Conservation (phyloP, 2,888 invertebrate species). For the Drosophila pseudotalamancana region DNA sequence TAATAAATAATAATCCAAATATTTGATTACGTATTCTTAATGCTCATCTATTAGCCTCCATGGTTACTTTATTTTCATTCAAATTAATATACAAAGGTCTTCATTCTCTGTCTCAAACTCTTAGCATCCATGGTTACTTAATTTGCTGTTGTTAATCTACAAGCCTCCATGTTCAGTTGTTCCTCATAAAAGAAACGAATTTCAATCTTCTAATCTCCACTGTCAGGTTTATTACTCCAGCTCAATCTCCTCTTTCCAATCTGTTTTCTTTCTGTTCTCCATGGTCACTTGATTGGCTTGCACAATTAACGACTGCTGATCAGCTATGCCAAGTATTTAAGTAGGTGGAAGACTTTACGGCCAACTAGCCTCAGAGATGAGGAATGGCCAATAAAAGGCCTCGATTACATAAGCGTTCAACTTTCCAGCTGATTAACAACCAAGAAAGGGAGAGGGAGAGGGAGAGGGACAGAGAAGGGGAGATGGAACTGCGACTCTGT, state of each 20-base stretch:
- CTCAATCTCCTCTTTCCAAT: neutral
- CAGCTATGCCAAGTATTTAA: conserved; percentile 1
- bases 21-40: no score
- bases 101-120: neutral
- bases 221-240: no score
- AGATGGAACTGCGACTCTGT: neutral
- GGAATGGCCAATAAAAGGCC: conserved; percentile 17
- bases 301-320: conserved; percentile 7
- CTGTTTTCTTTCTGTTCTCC: neutral
- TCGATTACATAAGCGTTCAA: conserved; percentile 35
- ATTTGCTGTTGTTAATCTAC: no score
- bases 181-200: no score
- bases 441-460: conserved; percentile 22
- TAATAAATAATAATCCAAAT: no score
- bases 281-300: conserved; percentile 3
- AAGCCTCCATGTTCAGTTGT: no score
- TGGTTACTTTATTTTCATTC: neutral
- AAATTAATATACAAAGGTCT: neutral
- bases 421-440: conserved; percentile 46
- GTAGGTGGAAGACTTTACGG: neutral
- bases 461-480: neutral
- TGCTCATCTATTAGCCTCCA: neutral
- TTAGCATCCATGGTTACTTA: neutral
- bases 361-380: neutral
- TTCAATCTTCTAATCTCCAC: no score